These are phyloP conservation scores for Pedionomus torquatus DNA, from an alignment of 2,113 vertebrate genomes.

Conservation along the genomic window DNA sequence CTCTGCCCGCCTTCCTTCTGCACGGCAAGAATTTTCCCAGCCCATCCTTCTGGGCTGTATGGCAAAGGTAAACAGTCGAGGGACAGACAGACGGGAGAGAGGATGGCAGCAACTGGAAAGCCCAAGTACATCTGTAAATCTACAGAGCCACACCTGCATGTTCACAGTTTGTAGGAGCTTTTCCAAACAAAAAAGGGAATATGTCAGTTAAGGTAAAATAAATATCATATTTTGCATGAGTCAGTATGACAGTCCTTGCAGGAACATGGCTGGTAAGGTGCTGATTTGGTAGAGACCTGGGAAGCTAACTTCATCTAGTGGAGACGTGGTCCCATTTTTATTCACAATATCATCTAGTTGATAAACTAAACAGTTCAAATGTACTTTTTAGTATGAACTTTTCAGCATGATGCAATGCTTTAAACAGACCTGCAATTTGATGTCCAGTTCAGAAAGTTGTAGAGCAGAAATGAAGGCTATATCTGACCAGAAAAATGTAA, in stretches of 20 bases:
- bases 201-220: background rate
- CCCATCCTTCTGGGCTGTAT: background rate
- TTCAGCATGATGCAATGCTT: background rate
- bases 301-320: background rate
- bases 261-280: background rate
- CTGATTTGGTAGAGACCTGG: background rate
- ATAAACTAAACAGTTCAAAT: background rate
- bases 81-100: background rate
- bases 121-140: background rate
- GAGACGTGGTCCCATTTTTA: background rate
- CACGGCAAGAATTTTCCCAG: background rate
- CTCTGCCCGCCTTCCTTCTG: background rate
- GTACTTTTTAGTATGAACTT: background rate
- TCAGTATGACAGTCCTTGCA: background rate
- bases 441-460: background rate
- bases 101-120: background rate
- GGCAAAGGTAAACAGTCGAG: fast-evolving
- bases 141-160: background rate
- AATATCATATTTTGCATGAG: background rate
- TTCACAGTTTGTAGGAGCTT: background rate
- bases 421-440: background rate
- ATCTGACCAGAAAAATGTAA: background rate
- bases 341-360: background rate
- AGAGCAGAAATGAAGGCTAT: conserved; percentile 7
- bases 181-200: background rate